Evolutionary conservation across 2,888 invertebrate genomes (phyloP), one percentile per base, ranked within the genome.

Genomic region (Lasioglossum villosulum): DNA sequence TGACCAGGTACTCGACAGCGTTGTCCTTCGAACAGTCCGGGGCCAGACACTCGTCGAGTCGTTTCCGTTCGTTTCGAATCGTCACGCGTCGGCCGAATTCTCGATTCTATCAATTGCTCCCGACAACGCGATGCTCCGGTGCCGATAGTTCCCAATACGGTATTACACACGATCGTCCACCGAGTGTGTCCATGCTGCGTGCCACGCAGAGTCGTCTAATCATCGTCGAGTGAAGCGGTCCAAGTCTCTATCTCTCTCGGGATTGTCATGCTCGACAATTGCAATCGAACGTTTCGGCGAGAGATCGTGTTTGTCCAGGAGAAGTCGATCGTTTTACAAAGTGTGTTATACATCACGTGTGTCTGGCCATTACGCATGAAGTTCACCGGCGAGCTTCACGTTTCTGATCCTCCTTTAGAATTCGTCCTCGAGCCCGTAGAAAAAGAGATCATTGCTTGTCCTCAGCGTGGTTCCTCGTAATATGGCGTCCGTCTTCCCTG

Each of bases 401-500:
- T n/a, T n/a, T 4, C n/a, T 1, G 56, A 56, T 56, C n/a, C 56
- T n/a, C n/a, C 56, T n/a, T n/a, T 52, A 48, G 68, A 68, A 68
- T 34, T 78, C 73, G 56, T 76, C 56, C 70, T 19, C 78, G 56
- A 82, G 42, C 78, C 78, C 56, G 19, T 79, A 23, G n/a, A 70
- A 70, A 70, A 91, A 92, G 94, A 94, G 94, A 94, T 95, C 94
- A 93, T 93, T 93, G 90, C 89, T 92, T 93, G 92, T 92, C 93
- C 93, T 93, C 92, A 93, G 92, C 92, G 89, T 92, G 91, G 68
- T 79, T 88, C 74, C 83, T 77, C 78, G 87, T 94, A 94, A 94
- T 94, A 94, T 94, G 94, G 94, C 94, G 94, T 93, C 92, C 91
- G 87, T 90, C 91, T n/a, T 56, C n/a, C 86, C 91, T 86, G 89